These are phyloP conservation scores for Intellagama lesueurii DNA, from an alignment of 2,797 vertebrate species.

Conservation along the genomic window DNA sequence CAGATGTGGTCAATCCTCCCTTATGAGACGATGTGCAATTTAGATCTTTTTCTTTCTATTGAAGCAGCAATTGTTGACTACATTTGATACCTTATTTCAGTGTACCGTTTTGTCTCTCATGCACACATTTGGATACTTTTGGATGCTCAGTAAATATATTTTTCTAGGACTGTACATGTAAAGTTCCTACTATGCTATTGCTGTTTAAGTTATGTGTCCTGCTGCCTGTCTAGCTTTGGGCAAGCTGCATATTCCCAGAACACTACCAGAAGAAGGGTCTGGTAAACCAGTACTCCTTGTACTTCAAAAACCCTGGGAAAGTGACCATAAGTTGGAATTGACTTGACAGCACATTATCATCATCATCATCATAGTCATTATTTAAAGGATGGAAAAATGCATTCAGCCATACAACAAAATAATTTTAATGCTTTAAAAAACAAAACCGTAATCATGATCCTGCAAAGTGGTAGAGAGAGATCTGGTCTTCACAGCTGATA, in stretches of 20 bases:
- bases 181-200: not conserved
- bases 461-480: not conserved
- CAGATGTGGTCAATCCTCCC: not conserved
- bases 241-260: too few relatives aligned
- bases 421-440: too few relatives aligned
- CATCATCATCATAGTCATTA: too few relatives aligned
- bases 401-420: not conserved
- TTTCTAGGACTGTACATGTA: not conserved
- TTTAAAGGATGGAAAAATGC: not conserved
- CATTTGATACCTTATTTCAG: not conserved
- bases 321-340: too few relatives aligned
- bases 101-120: not conserved
- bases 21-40: not conserved
- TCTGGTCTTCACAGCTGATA: not conserved
- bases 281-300: too few relatives aligned
- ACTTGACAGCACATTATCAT: too few relatives aligned
- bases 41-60: not conserved
- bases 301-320: too few relatives aligned
- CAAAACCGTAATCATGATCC: not conserved
- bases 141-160: not conserved
- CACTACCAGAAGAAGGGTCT: too few relatives aligned
- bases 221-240: too few relatives aligned
- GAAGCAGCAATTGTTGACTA: not conserved
- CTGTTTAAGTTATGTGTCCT: not conserved
- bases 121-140: not conserved